Evolutionary conservation across 1,140 invertebrate genomes (phyloP).

Genomic region (Bathynomus jamesi): DNA sequence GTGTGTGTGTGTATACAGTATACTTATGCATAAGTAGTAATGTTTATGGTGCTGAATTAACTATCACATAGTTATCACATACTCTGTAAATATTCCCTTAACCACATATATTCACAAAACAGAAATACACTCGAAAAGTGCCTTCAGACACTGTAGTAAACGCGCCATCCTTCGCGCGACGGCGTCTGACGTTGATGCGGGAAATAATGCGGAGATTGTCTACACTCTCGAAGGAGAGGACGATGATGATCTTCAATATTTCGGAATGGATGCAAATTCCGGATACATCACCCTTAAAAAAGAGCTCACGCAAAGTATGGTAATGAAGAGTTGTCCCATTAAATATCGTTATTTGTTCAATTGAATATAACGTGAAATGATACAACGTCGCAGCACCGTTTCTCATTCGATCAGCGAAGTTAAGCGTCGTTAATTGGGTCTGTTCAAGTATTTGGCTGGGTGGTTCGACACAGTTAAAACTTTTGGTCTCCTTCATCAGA

Average conservation of each 20-base stretch:
- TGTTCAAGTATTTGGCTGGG: too few species aligned
- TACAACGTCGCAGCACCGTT: too few species aligned
- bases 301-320: constrained; percentile 1
- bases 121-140: constrained; percentile 8
- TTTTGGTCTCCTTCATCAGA: too few species aligned
- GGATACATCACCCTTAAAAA: constrained; percentile 4
- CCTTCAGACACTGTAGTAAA: constrained; percentile 5
- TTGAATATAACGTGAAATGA: too few species aligned
- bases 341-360: too few species aligned
- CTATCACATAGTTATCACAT: not conserved
- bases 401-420: too few species aligned
- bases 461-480: too few species aligned
- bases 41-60: not conserved
- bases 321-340: too few species aligned
- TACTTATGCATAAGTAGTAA: not conserved
- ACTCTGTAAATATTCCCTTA: not conserved
- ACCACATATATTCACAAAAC: not conserved
- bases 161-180: constrained; percentile 11
- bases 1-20: not conserved
- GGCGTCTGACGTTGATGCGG: constrained; percentile 11
- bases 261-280: constrained; percentile 5
- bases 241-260: constrained; percentile 1
- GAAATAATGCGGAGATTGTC: constrained; percentile 5
- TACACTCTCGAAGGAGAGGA: constrained; percentile 2
- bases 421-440: too few species aligned